Evolutionary conservation across 2,888 invertebrate genomes (phyloP).

Genomic region (Drosophila melanocephala): DNA sequence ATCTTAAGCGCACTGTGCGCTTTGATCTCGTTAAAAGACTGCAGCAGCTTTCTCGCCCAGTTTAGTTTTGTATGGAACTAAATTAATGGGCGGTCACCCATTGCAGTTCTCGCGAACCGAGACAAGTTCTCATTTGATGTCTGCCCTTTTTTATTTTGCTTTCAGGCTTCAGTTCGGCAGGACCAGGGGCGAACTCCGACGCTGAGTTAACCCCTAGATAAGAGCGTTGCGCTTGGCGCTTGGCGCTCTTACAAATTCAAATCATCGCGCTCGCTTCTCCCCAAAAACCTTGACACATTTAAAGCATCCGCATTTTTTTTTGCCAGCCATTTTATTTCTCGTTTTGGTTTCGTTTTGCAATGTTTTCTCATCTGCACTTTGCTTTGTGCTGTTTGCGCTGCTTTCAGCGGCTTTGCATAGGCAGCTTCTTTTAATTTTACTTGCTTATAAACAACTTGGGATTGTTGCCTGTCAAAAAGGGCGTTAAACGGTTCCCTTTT

Average conservation of each 20-base stretch:
- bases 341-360: slow-evolving; percentile 9
- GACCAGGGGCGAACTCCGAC: slow-evolving; percentile 41
- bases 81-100: slow-evolving; percentile 64
- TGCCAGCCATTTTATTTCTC: slow-evolving; percentile 14
- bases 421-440: slow-evolving; percentile 73
- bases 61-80: slow-evolving; percentile 63
- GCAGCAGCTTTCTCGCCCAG: slow-evolving; percentile 39
- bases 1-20: slow-evolving; percentile 27
- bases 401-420: slow-evolving; percentile 62
- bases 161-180: slow-evolving; percentile 37
- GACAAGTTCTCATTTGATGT: slow-evolving; percentile 63
- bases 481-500: slow-evolving; percentile 56
- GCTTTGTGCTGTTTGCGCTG: slow-evolving; percentile 37
- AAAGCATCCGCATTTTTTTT: slow-evolving; percentile 34
- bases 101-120: slow-evolving; percentile 61
- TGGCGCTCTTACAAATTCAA: slow-evolving; percentile 54
- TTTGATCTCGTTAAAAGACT: slow-evolving; percentile 50
- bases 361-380: slow-evolving; percentile 31
- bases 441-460: slow-evolving; percentile 60
- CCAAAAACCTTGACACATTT: slow-evolving; percentile 73
- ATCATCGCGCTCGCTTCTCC: slow-evolving; percentile 42
- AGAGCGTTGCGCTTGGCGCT: slow-evolving; percentile 33
- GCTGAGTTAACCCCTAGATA: slow-evolving; percentile 66
- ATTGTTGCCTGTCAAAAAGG: slow-evolving; percentile 58
- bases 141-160: slow-evolving; percentile 9